Evolutionary conservation across 2,797 vertebrate species (phyloP).

Genomic region (Rachycentron canadum): DNA sequence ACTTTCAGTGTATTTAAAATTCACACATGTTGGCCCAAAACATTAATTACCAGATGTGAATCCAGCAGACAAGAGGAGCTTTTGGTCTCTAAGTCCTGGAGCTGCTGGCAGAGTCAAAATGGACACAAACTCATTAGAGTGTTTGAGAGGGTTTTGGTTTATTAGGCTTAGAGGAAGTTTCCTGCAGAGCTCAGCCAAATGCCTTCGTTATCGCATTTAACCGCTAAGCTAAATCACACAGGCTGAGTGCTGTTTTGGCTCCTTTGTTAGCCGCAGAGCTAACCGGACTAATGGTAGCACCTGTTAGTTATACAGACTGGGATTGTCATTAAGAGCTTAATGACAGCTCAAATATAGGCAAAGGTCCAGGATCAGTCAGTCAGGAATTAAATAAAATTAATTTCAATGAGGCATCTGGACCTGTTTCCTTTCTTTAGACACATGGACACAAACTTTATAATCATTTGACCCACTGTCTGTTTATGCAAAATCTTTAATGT

Average conservation of each 20-base stretch:
- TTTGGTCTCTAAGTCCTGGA: conserved; percentile 52
- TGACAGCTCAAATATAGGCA: conserved; percentile 49
- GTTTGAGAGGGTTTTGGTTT: conserved; percentile 61
- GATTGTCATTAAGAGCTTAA: conserved; percentile 66
- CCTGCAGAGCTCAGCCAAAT: conserved; percentile 67
- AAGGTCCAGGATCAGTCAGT: conserved; percentile 39
- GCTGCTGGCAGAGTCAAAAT: conserved; percentile 39
- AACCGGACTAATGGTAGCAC: conserved; percentile 68
- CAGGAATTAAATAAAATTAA: background rate
- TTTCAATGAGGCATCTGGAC: background rate
- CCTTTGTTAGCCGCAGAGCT: conserved; percentile 76
- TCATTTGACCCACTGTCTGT: background rate
- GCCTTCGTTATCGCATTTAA: conserved; percentile 80
- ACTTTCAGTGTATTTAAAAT: conserved; percentile 64
- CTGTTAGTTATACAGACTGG: conserved; percentile 68
- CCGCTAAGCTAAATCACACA: conserved; percentile 73
- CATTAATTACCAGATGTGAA: conserved; percentile 67
- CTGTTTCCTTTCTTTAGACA: background rate
- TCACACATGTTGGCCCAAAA: conserved; percentile 38
- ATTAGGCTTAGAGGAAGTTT: conserved; percentile 69
- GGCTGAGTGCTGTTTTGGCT: conserved; percentile 82
- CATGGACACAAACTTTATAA: background rate
- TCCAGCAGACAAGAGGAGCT: conserved; percentile 57
- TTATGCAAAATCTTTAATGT: background rate
- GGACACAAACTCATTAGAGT: conserved; percentile 62